Evolutionary conservation across 2,888 invertebrate genomes (phyloP), one percentile per base, ranked within the genome.

Genomic region (Scrobipalpa costella): DNA sequence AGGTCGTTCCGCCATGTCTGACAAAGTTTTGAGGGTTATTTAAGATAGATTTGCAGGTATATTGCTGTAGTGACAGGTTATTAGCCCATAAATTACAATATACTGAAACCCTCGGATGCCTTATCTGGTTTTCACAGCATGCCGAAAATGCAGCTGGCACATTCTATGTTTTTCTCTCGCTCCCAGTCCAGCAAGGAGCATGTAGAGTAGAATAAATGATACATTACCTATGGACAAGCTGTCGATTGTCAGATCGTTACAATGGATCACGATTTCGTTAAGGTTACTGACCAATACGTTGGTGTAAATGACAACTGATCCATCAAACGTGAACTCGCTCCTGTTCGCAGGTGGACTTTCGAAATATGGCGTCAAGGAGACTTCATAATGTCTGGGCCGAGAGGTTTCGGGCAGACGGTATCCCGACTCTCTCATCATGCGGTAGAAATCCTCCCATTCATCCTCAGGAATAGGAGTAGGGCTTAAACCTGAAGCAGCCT

Each of bases 281-380:
- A 85, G 72, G 63, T 73, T 75, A 0, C 57, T 66, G 34, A 69
- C 57, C 0, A 72, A 74, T 0, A 86, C 67, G 0, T 49, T 70
- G 0, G 81, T 62, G 38, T 73, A 74, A 15, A 93, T 92, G 0
- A 65, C 67, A 0, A 89, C 90, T 33, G 69, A 62, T 1, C 93
- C 93, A 0, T 79, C 73, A 62, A 93, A 93, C 0, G 78, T 78
- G 67, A 92, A 92, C 0, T 76, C 75, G 61, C 0, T 72, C 71
- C 50, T 34, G 5, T 36, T 36, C 36, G 33, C 21, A 0, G 82
- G 72, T 0, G 66, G 64, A 0, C 63, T 63, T 0, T 88, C 79
- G 3, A 94, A 85, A 67, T 92, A 87, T 0, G 94, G 93, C 0
- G 80, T 83, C 6, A 95, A 71, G 0, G 81, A 70, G 0, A 95